These are phyloP conservation scores for Pachydiplax longipennis DNA, from an alignment of 2,888 invertebrate species.

Conservation along the genomic window DNA sequence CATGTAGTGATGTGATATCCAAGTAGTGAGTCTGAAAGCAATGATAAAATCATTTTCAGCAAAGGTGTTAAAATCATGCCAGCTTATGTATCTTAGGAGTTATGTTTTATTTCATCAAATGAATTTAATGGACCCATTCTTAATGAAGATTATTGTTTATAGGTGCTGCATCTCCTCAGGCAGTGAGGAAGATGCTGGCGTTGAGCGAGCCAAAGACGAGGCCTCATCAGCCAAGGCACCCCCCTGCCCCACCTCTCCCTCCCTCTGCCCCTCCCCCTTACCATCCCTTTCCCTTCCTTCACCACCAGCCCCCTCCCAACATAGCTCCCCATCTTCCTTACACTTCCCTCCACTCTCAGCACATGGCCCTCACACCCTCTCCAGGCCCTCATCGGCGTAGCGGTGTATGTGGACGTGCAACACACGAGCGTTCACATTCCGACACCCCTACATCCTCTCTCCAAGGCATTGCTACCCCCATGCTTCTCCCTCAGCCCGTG, in stretches of 20 bases:
- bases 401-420: constrained; percentile 64
- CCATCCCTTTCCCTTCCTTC: constrained; percentile 74
- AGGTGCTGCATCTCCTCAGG: constrained; percentile 95
- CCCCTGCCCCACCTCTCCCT: constrained; percentile 60
- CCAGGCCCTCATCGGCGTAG: constrained; percentile 53
- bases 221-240: constrained; percentile 83
- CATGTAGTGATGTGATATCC: too few species aligned
- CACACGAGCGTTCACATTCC: constrained; percentile 89
- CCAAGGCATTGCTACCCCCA: constrained; percentile 56
- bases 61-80: too few species aligned
- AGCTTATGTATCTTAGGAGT: too few species aligned
- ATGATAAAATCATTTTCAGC: too few species aligned
- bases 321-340: constrained; percentile 65
- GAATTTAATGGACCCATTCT: too few species aligned
- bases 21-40: too few species aligned
- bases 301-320: constrained; percentile 61
- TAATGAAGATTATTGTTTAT: constrained; percentile 46
- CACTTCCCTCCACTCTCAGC: constrained; percentile 60
- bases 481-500: constrained; percentile 65
- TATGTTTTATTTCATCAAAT: too few species aligned
- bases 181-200: constrained; percentile 92
- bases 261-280: constrained; percentile 85
- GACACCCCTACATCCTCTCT: constrained; percentile 75
- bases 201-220: constrained; percentile 89
- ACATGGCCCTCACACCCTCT: constrained; percentile 53